phyloP scores from a whole-genome alignment of 2,888 invertebrate species.

The Cyclophora albipunctata region DNA sequence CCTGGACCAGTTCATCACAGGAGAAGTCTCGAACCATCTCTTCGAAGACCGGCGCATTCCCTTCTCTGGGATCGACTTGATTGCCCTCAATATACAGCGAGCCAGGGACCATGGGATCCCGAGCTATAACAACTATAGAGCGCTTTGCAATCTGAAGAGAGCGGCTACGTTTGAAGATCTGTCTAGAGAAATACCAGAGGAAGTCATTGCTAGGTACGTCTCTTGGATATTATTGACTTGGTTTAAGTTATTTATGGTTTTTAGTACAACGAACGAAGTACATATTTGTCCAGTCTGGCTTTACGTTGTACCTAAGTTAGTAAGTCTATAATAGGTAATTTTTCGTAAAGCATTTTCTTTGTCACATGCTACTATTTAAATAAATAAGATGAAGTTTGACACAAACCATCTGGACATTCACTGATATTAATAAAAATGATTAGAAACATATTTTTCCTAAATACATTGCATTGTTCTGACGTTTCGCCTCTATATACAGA shows the following conservation, averaged over 20 bases:
- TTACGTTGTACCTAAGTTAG: neutral
- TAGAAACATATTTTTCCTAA: no score
- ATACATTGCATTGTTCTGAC: no score
- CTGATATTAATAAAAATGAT: no score
- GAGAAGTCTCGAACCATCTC: slow-evolving; percentile 95
- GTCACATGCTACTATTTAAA: neutral
- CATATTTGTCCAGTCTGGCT: neutral
- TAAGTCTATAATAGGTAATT: neutral
- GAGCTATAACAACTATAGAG: slow-evolving; percentile 92
- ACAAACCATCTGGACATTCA: no score
- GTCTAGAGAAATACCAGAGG: slow-evolving; percentile 88
- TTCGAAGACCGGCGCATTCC: slow-evolving; percentile 93
- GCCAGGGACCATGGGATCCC: slow-evolving; percentile 92
- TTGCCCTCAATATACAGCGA: slow-evolving; percentile 93
- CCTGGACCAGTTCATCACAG: slow-evolving; percentile 93
- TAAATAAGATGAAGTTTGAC: no score
- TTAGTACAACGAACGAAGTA: no score
- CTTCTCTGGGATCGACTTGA: slow-evolving; percentile 93
- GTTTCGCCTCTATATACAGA: no score
- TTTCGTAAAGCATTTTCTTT: neutral
- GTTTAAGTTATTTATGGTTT: no score
- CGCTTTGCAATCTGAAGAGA: slow-evolving; percentile 90
- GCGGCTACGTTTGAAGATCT: slow-evolving; percentile 91
- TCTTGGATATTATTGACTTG: no score
- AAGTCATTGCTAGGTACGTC: slow-evolving; percentile 80